phyloP scores from a whole-genome alignment of 2,797 vertebrate species.

The Hapalemur alaotrensis region DNA sequence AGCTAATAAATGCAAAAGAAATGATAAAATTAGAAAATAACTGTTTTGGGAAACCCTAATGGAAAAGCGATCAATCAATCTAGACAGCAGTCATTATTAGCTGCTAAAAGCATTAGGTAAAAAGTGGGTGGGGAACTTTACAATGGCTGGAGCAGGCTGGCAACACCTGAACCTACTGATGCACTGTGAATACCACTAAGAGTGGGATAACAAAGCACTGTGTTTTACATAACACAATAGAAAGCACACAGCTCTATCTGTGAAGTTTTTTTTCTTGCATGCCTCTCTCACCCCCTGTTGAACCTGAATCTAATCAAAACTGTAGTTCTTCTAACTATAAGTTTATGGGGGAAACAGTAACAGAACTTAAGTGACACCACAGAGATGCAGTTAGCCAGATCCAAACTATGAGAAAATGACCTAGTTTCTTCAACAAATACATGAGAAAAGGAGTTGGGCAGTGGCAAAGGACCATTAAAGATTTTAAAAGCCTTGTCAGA shows the following conservation, averaged over 20 bases:
- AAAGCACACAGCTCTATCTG: fast-evolving
- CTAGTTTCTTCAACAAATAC: neutral
- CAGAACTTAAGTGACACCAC: neutral
- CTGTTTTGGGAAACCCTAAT: neutral
- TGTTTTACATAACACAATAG: neutral
- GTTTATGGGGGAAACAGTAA: neutral
- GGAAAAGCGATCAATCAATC: neutral
- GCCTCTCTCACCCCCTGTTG: neutral
- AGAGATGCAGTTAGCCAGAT: neutral
- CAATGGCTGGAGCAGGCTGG: neutral
- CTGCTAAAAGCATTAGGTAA: neutral
- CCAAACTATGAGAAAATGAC: neutral
- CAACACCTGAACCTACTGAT: too few relatives aligned
- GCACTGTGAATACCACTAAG: neutral
- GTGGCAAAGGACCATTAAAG: neutral
- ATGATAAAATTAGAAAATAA: neutral
- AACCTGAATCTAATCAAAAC: neutral
- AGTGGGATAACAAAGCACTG: too few relatives aligned
- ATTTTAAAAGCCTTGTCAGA: neutral
- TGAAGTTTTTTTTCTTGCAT: neutral
- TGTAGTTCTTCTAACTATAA: neutral
- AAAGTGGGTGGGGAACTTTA: neutral
- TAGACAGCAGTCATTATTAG: neutral
- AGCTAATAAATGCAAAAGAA: neutral
- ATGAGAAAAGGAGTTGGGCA: neutral